Conservation (phyloP, 2,113 vertebrate species). For the Heteronetta atricapilla region DNA sequence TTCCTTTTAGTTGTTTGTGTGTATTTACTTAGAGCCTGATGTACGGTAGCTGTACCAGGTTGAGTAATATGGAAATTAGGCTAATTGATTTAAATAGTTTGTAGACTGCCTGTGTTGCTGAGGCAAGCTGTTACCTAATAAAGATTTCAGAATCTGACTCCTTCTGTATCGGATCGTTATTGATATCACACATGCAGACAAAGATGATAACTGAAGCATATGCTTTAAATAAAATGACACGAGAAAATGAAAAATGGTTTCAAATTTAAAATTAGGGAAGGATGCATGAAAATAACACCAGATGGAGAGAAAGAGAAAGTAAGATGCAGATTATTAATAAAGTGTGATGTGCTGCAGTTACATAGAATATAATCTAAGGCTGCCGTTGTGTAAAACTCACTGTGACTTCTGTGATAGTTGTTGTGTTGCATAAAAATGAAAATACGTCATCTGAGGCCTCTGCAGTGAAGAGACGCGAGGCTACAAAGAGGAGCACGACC, state of each 20-base stretch:
- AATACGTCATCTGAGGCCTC: background rate
- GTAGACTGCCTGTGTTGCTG: constrained; percentile 40
- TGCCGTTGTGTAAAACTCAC: background rate
- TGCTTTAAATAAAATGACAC: constrained; percentile 43
- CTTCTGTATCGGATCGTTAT: constrained; percentile 24
- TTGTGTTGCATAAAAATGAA: background rate
- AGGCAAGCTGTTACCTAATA: constrained; percentile 58
- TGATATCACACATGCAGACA: constrained; percentile 56
- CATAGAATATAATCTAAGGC: background rate
- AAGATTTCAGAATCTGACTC: constrained; percentile 41
- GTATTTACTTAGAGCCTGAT: background rate
- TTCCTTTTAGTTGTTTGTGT: background rate
- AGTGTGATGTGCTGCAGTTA: background rate
- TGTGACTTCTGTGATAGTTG: background rate
- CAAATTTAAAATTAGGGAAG: constrained; percentile 28
- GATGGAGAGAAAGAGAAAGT: constrained; percentile 57
- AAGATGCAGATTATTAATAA: constrained; percentile 5
- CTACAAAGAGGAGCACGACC: background rate
- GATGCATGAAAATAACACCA: constrained; percentile 19
- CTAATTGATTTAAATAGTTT: constrained; percentile 56
- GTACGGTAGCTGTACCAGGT: background rate
- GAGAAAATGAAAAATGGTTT: constrained; percentile 55
- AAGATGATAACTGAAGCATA: constrained; percentile 57
- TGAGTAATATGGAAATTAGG: constrained; percentile 53
- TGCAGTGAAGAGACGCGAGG: background rate